phyloP scores from a whole-genome alignment of 53 echinoderm and acorn worm species.

The Zoroaster sp. region DNA sequence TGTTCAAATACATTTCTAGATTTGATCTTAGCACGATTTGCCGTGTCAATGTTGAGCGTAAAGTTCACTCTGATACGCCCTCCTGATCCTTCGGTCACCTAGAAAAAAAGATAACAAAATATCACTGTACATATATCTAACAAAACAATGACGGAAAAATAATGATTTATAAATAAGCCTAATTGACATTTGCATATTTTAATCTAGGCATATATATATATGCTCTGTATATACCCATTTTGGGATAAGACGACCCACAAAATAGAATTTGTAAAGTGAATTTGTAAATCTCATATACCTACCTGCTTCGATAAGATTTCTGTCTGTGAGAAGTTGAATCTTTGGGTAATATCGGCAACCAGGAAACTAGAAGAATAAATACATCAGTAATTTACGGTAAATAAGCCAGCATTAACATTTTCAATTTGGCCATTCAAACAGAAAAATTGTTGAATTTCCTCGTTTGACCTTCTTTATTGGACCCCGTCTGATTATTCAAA shows the following conservation, averaged over 20 bases:
- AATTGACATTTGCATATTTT: background rate
- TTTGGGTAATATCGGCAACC: background rate
- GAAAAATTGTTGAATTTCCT: too few species aligned
- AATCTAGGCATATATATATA: background rate
- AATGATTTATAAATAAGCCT: background rate
- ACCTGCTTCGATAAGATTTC: background rate
- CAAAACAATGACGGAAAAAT: background rate
- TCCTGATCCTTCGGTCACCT: background rate
- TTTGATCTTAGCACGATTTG: background rate
- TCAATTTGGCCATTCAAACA: too few species aligned
- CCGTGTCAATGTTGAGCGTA: constrained; percentile 20
- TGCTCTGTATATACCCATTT: too few species aligned
- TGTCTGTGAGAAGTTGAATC: background rate
- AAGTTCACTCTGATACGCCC: background rate
- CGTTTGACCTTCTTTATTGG: too few species aligned
- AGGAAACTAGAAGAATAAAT: background rate
- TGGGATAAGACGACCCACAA: background rate
- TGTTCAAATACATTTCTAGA: background rate
- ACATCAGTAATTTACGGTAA: background rate
- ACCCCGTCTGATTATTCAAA: too few species aligned
- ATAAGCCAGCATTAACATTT: too few species aligned
- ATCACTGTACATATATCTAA: background rate
- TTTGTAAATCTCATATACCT: background rate
- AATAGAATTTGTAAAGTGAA: background rate
- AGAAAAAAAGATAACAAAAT: background rate